Evolutionary conservation across 2,888 invertebrate species (phyloP).

Genomic region (Stramonita haemastoma): DNA sequence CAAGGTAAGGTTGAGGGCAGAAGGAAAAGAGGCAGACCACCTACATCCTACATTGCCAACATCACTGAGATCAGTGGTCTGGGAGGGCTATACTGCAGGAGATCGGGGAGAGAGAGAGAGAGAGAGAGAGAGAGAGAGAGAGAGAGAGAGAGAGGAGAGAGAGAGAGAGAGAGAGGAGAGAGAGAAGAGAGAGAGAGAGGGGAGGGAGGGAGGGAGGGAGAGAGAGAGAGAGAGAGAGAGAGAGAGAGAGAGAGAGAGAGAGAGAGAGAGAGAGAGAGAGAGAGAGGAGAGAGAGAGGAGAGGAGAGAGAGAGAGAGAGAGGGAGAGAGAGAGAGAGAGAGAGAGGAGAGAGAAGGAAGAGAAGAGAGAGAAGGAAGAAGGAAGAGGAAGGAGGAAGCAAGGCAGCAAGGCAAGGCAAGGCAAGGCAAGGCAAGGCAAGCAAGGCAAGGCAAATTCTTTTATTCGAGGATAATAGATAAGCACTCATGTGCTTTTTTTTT

Average conservation of each 20-base stretch:
- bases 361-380: not conserved
- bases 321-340: not conserved
- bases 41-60: too few species aligned
- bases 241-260: not conserved
- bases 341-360: not conserved
- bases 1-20: not conserved
- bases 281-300: not conserved
- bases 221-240: not conserved
- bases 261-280: not conserved
- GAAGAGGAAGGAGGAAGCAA: not conserved
- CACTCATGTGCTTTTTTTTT: too few species aligned
- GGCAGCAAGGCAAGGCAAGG: not conserved
- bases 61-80: too few species aligned
- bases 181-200: not conserved
- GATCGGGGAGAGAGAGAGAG: not conserved
- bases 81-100: too few species aligned
- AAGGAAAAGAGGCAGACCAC: not conserved
- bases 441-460: too few species aligned
- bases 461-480: too few species aligned
- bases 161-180: not conserved
- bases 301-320: not conserved
- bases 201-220: not conserved
- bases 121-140: not conserved
- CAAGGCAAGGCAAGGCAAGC: not conserved
- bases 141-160: not conserved